A percentile compares a stretch with the other conserved stretches of the same genome.
These are phyloP conservation scores for Papilio gigon DNA, from an alignment of 2,888 invertebrate genomes.

Conservation along the genomic window DNA sequence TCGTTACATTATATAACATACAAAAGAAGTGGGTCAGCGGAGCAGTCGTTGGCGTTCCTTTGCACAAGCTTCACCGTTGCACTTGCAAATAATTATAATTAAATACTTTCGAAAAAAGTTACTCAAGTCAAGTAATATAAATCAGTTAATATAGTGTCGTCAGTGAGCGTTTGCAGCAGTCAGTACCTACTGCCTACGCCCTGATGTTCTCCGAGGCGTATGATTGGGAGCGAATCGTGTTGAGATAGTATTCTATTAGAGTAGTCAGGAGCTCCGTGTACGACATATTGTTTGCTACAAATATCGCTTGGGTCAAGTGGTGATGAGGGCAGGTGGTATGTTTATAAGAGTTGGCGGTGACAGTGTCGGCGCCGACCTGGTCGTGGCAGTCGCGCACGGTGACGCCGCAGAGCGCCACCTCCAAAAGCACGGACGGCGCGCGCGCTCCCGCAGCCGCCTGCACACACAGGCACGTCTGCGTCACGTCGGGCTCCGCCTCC, in stretches of 20 bases:
- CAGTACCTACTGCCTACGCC: neutral
- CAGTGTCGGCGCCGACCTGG: conserved; percentile 81
- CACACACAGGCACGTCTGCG: neutral
- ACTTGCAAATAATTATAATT: neutral
- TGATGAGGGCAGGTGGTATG: neutral
- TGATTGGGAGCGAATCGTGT: neutral
- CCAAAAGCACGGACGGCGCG: conserved; percentile 87
- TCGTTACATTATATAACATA: conserved; percentile 25
- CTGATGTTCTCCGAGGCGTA: neutral
- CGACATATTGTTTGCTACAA: too few species aligned
- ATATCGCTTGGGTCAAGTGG: too few species aligned
- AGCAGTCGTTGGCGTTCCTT: too few species aligned
- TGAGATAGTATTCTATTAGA: neutral
- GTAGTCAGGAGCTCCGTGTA: too few species aligned
- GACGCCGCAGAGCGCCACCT: conserved; percentile 89
- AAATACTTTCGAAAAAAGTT: neutral
- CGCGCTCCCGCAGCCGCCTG: conserved; percentile 78
- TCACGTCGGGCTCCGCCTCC: too few species aligned
- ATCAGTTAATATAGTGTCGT: neutral
- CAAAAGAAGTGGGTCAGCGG: conserved; percentile 8
- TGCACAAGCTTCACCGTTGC: neutral
- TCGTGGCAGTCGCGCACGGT: conserved; percentile 92
- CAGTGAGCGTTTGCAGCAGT: neutral
- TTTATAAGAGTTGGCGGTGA: neutral
- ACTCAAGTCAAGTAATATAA: neutral